These are phyloP conservation scores for Phorcus lineatus DNA, from an alignment of 2,888 invertebrate species.

Conservation along the genomic window DNA sequence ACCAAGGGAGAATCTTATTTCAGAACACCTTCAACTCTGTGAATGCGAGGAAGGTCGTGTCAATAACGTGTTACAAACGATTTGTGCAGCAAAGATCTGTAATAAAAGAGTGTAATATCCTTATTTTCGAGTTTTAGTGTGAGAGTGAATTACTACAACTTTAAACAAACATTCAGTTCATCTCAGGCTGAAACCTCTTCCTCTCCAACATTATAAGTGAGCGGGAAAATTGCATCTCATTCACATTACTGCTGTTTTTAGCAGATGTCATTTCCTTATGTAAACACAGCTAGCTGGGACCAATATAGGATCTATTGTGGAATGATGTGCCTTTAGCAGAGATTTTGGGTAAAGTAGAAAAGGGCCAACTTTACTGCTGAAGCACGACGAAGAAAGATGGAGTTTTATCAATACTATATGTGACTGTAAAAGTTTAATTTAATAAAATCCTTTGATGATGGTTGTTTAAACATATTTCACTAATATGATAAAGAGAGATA, in stretches of 20 bases:
- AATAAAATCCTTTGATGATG: too few relatives aligned
- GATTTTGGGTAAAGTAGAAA: too few relatives aligned
- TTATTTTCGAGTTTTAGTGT: background rate
- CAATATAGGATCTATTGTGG: too few relatives aligned
- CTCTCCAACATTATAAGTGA: background rate
- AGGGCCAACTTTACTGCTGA: too few relatives aligned
- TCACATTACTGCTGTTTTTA: background rate
- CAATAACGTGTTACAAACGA: background rate
- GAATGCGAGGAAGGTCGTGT: background rate
- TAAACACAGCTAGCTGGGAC: too few relatives aligned
- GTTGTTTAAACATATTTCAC: too few relatives aligned
- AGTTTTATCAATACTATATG: too few relatives aligned
- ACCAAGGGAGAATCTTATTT: background rate
- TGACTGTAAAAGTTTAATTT: too few relatives aligned
- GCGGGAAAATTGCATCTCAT: background rate
- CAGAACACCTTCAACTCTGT: background rate
- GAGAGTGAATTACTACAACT: background rate
- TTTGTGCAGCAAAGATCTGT: background rate
- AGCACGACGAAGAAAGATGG: too few relatives aligned
- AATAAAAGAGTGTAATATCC: background rate
- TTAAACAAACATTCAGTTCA: background rate
- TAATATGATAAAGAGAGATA: too few relatives aligned
- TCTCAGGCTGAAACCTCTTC: background rate
- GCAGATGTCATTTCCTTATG: background rate
- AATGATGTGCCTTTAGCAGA: too few relatives aligned